Evolutionary conservation across 2,797 vertebrate species (phyloP), one percentile per base, ranked within the genome.

Genomic region (Phrynocephalus guinanensis): DNA sequence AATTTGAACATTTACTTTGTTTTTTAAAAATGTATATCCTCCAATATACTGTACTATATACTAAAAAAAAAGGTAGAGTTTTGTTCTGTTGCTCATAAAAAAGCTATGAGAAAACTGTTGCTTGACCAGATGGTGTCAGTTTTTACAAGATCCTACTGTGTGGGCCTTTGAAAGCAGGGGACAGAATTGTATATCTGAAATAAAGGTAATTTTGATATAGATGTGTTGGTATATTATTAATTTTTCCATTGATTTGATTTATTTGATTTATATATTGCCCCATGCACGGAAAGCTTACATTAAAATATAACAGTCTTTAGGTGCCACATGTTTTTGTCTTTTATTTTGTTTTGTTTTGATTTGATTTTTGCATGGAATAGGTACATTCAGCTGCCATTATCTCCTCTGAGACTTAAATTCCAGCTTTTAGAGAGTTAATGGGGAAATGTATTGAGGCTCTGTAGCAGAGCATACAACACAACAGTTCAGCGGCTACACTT

Each of bases 101-200:
- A 86, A 66, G 5, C 22, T 50, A 11, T 85, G 33, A 30, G 16
- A 92, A 89, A 87, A 91, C 77, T n/a, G 88, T 66, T 92, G 88
- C 52, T 77, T 86, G 87, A 0, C 1, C 28, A 56, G 82, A 77
- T 73, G 84, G 85, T 30, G 33, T 15, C 48, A 50, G 9, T 24
- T 44, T 15, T 67, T 60, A 18, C 16, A 71, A 24, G 18, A 15
- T 79, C n/a, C 16, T 80, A 9, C 11, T 10, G 9, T 44, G 56
- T 20, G 28, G 13, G 67, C 18, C 11, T 6, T 4, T 60, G n/a
- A 50, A 73, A 66, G 26, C 26, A 52, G n/a, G 5, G 52, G 22
- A 20, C 16, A 44, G 78, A 13, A 79, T 18, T 66, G 15, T 22
- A 9, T 38, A 60, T 70, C 67, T 77, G 71, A 63, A 16, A 26